Conservation (phyloP, 2,888 invertebrate species). For the Tachina fera region DNA sequence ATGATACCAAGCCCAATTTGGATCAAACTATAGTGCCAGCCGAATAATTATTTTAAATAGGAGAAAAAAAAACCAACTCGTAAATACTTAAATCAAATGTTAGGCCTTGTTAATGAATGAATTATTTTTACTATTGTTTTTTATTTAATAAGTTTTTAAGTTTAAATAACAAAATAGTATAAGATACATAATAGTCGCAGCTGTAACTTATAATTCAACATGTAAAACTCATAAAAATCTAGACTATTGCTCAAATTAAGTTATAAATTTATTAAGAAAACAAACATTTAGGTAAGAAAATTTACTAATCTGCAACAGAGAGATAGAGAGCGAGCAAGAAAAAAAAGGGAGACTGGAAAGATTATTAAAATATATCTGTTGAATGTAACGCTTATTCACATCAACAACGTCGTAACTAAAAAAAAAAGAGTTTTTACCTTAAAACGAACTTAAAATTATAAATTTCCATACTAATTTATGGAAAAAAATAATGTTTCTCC, state of each 20-base stretch:
- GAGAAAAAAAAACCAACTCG: background rate
- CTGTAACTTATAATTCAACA: slow-evolving; percentile 10
- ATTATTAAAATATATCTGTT: too few relatives aligned
- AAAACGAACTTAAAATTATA: too few relatives aligned
- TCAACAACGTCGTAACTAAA: too few relatives aligned
- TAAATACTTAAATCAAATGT: slow-evolving; percentile 62
- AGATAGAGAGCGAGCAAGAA: background rate
- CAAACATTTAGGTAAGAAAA: slow-evolving; percentile 3
- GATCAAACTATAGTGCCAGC: slow-evolving; percentile 83
- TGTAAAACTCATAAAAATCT: slow-evolving; percentile 21
- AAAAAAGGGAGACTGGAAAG: background rate
- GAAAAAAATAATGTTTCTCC: too few relatives aligned
- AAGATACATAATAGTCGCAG: slow-evolving; percentile 24
- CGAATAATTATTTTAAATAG: slow-evolving; percentile 75
- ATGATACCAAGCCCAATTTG: slow-evolving; percentile 86
- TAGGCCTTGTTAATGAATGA: slow-evolving; percentile 56
- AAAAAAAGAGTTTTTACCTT: too few relatives aligned
- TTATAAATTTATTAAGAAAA: slow-evolving; percentile 26
- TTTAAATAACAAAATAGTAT: slow-evolving; percentile 16
- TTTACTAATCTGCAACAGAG: background rate
- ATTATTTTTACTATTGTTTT: slow-evolving; percentile 11
- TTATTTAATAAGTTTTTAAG: slow-evolving; percentile 12
- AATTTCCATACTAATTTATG: too few relatives aligned
- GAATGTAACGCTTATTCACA: too few relatives aligned
- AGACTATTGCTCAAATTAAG: slow-evolving; percentile 52